A percentile compares a stretch with the other conserved stretches of the same genome.
phyloP scores from a whole-genome alignment of 2,888 invertebrate species.

The Mesochorus sp. region DNA sequence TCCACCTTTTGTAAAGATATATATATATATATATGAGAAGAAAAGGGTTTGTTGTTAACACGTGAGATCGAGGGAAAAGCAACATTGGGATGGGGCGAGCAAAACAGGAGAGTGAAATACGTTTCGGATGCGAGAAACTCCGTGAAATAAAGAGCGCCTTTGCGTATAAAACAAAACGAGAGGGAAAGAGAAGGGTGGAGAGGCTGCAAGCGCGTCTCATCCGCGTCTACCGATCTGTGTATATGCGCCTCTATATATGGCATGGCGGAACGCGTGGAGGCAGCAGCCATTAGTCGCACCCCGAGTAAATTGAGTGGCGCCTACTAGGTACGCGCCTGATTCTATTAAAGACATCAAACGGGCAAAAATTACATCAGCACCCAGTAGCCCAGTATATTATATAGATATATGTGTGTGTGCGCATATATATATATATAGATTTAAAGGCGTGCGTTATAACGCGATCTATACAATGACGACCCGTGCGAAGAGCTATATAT shows the following conservation, averaged over 20 bases:
- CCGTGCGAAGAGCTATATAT: background rate
- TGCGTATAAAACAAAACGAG: background rate
- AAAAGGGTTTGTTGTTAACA: conserved; percentile 1
- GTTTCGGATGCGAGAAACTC: conserved; percentile 4
- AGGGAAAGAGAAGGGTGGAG: background rate
- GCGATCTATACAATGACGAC: conserved; percentile 19
- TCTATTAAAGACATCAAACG: conserved; percentile 82
- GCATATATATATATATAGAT: conserved; percentile 11
- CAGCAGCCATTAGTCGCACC: conserved; percentile 81
- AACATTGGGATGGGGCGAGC: background rate
- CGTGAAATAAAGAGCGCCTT: background rate
- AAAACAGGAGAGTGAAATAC: background rate
- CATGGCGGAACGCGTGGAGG: conserved; percentile 61
- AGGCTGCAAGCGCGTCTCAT: conserved; percentile 50
- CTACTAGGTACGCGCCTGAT: conserved; percentile 81
- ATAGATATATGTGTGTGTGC: conserved; percentile 11
- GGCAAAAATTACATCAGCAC: conserved; percentile 81
- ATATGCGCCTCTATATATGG: conserved; percentile 24
- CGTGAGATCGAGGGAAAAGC: conserved; percentile 1
- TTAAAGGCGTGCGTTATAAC: conserved; percentile 8
- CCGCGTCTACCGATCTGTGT: conserved; percentile 56
- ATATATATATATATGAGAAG: background rate
- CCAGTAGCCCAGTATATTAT: conserved; percentile 69
- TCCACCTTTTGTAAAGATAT: background rate
- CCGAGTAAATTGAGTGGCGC: conserved; percentile 80